Percentiles rank a stretch among this genome's conserved stretches.
Evolutionary conservation across 2,888 invertebrate species (phyloP).

Genomic region (Dysmachus trigonus): DNA sequence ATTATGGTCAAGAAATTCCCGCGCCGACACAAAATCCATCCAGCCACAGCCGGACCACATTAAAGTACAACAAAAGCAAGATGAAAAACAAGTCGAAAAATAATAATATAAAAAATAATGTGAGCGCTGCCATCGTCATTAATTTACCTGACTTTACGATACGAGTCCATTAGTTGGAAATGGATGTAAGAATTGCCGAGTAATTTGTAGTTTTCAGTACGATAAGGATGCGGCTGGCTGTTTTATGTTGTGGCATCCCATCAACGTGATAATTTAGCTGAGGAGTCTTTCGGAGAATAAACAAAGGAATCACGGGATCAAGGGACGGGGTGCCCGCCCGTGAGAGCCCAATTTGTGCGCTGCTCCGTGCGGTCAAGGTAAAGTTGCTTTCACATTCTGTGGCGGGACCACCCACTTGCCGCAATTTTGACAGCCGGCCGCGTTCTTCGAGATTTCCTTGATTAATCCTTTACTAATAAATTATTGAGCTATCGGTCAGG

Average conservation of each 20-base stretch:
- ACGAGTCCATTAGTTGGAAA: conserved; percentile 53
- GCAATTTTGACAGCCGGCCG: not conserved
- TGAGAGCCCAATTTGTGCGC: conserved; percentile 1
- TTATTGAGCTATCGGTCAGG: conserved; percentile 7
- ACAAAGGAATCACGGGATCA: not conserved
- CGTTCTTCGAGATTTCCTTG: not conserved
- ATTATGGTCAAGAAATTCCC: not conserved
- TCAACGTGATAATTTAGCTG: conserved; percentile 30
- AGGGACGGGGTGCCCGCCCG: not conserved
- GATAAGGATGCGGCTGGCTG: conserved; percentile 33
- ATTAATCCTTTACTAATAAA: conserved; percentile 31
- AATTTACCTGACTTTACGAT: conserved; percentile 53
- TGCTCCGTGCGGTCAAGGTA: not conserved
- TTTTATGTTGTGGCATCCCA: conserved; percentile 32
- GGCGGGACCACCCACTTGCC: conserved; percentile 18
- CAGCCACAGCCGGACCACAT: not conserved
- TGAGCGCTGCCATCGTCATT: conserved; percentile 50
- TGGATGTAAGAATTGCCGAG: conserved; percentile 44
- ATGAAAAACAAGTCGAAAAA: not conserved
- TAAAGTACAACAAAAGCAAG: not conserved
- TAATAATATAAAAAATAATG: not conserved
- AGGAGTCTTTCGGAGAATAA: not conserved
- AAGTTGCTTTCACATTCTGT: not conserved
- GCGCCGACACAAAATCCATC: not conserved
- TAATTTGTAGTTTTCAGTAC: conserved; percentile 45